Evolutionary conservation across 2,888 invertebrate species (phyloP), one percentile per base, ranked within the genome.

Genomic region (Chromoteleia sp.): DNA sequence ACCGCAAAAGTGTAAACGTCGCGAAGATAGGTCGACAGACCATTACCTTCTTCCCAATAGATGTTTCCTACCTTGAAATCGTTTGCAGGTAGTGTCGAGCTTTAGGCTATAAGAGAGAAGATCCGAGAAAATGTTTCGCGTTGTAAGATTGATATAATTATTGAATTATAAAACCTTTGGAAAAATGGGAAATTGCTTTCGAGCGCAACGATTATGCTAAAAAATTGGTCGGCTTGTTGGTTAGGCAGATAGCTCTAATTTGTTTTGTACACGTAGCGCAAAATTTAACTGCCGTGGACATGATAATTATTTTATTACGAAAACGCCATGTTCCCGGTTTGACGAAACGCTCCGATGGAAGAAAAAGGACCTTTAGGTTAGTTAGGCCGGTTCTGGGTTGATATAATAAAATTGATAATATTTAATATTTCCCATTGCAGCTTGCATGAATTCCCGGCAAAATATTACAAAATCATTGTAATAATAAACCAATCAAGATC

Each of bases 1-100:
- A 89, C 87, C 85, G 85, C 86, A 85, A 87, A 86, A 83, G 86
- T 85, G 67, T 54, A 81, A 67, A 75, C 76, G 76, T 73, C 71
- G 74, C 68, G 48, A 68, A 80, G 80, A 80, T 80, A 63, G 74
- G 74, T 52, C 79, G 70, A 75, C 63, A 54, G 68, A 43, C 50
- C 54, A 75, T 80, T 74, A 80, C 41, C 10, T 29, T 75, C 65
- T 17, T 75, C 58, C 63, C 63, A 52, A 75, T 71, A 52, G 75
- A 58, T 65, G 65, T 65, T 70, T 81, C 65, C 70, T 75, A 75
- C 80, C 80, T 80, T 80, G 80, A 70, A 80, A 75, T 75, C 50
- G 29, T 81, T 70, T 29, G 70, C 75, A 68, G 56, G 61, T 63
- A 63, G 70, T 63, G 29, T 29, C 15, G 43, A 45, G 80, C 80